Percentiles rank a stretch among this genome's conserved stretches.
These are phyloP conservation scores for Alauda arvensis DNA, from an alignment of 2,797 vertebrate species.

Conservation along the genomic window DNA sequence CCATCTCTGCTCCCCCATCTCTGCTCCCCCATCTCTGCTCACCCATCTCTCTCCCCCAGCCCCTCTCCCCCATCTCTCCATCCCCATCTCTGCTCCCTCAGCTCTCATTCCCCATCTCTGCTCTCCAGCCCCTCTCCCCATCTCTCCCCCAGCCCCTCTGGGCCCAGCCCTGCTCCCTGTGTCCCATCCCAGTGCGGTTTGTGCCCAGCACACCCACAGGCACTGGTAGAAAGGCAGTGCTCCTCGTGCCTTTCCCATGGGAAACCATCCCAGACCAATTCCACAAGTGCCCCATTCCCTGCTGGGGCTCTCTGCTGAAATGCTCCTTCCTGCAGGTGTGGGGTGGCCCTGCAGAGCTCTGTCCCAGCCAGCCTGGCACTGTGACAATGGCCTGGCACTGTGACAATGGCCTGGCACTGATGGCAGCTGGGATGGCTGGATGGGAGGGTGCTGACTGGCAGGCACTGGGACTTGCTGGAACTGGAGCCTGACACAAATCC, in stretches of 20 bases:
- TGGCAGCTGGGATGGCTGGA: background rate
- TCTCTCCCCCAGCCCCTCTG: too few relatives aligned
- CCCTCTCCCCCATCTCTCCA: too few relatives aligned
- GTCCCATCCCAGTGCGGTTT: fast-evolving
- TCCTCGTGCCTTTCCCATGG: background rate
- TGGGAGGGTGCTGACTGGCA: background rate
- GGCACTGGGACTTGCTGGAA: background rate
- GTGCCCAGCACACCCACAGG: too few relatives aligned
- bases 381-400: fast-evolving
- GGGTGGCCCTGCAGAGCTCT: background rate
- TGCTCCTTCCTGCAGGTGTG: background rate
- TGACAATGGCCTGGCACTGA: fast-evolving
- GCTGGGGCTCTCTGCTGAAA: background rate
- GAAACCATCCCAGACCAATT: background rate
- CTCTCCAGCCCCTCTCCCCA: too few relatives aligned
- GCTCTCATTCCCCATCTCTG: too few relatives aligned
- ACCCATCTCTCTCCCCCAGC: too few relatives aligned
- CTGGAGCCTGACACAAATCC: background rate
- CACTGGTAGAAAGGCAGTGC: too few relatives aligned
- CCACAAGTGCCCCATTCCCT: fast-evolving
- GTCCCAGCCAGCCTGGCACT: background rate
- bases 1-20: too few relatives aligned
- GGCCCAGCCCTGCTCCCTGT: background rate
- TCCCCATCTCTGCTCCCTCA: too few relatives aligned
- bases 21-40: too few relatives aligned